Percentiles rank a stretch among this genome's conserved stretches.
Conservation (phyloP, 2,888 invertebrate species). For the Caenorhabditis sp. region DNA sequence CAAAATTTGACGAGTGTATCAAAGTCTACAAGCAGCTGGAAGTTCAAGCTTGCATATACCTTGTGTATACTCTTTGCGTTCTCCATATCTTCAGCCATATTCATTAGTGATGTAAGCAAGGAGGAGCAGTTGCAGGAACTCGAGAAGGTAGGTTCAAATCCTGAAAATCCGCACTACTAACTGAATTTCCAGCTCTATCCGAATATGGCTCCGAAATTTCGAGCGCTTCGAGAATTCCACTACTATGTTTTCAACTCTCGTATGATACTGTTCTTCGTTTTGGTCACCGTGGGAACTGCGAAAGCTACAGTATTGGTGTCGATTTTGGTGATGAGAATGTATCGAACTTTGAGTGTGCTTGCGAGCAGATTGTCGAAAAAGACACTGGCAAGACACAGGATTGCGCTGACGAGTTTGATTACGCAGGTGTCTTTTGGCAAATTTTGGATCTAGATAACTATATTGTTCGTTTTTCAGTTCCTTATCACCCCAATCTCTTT, state of each 20-base stretch:
- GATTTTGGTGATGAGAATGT: slow-evolving; percentile 9
- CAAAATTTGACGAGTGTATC: neutral
- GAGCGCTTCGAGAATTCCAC: slow-evolving; percentile 24
- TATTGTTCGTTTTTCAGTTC: neutral
- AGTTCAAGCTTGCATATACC: neutral
- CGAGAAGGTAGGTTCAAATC: neutral
- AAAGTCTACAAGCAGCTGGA: neutral
- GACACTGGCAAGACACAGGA: neutral
- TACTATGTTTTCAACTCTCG: neutral
- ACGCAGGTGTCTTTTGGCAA: too few species aligned
- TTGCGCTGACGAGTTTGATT: slow-evolving; percentile 26
- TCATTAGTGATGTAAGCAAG: neutral
- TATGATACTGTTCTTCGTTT: neutral
- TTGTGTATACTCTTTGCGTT: neutral
- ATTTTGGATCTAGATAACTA: too few species aligned
- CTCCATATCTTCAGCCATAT: neutral
- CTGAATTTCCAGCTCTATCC: slow-evolving; percentile 24
- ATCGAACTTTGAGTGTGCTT: neutral
- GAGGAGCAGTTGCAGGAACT: slow-evolving; percentile 1
- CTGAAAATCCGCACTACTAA: too few species aligned
- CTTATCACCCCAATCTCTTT: slow-evolving; percentile 18
- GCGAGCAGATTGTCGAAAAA: neutral
- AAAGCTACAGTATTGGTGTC: slow-evolving; percentile 1
- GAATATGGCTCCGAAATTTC: neutral
- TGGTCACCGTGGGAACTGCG: neutral